Conservation (phyloP, 2,797 vertebrate species). For the Clarias laeviceps region DNA sequence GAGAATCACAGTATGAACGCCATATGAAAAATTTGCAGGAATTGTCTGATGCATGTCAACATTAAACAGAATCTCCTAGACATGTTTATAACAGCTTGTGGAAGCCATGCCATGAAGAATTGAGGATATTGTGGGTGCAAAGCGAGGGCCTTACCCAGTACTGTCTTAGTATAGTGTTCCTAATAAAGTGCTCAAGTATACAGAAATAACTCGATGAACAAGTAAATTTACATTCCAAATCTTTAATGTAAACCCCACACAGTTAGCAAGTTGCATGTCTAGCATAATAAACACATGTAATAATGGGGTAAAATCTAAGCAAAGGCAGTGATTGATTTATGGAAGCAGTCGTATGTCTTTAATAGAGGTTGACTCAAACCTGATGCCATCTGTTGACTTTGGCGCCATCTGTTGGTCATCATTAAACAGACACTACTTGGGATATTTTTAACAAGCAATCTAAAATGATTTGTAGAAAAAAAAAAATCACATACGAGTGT, state of each 20-base stretch:
- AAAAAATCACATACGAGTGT: not conserved
- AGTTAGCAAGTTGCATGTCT: not conserved
- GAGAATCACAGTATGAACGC: not conserved
- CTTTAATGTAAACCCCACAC: not conserved
- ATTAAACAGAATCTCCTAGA: not conserved
- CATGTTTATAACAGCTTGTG: not conserved
- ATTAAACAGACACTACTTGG: not conserved
- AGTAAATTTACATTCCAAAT: not conserved
- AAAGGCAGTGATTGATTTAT: not conserved
- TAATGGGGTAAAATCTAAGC: not conserved
- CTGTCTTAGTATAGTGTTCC: too few relatives aligned
- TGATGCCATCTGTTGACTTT: not conserved
- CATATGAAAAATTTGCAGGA: not conserved
- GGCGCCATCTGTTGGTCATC: constrained; percentile 24
- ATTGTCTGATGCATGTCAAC: too few relatives aligned
- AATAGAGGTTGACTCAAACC: not conserved
- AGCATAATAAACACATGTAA: not conserved
- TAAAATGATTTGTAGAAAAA: not conserved
- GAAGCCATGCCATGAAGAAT: not conserved
- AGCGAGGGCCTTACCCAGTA: not conserved
- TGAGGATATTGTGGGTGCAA: not conserved
- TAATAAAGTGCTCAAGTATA: not conserved
- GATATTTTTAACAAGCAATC: not conserved
- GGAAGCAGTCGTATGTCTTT: not conserved
- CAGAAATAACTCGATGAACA: not conserved